Evolutionary conservation across 1,140 invertebrate genomes (phyloP).

Genomic region (Nephila pilipes): DNA sequence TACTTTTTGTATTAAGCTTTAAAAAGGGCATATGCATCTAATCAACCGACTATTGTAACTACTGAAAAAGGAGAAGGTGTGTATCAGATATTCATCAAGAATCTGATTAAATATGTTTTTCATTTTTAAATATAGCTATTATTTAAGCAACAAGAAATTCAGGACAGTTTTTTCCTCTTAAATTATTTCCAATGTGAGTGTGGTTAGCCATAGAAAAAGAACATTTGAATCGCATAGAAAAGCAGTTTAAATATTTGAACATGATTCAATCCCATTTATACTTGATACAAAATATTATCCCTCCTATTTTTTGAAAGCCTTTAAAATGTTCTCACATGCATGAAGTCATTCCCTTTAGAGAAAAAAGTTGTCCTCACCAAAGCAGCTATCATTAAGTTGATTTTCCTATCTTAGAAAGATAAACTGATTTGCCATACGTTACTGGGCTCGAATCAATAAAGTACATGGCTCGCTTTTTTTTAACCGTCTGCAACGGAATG

Average conservation of each 20-base stretch:
- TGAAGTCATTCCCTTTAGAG: neutral
- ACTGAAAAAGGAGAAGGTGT: no score
- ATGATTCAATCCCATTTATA: no score
- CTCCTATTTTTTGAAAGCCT: neutral
- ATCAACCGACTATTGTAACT: no score
- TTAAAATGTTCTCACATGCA: neutral
- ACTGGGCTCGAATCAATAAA: conserved; percentile 10
- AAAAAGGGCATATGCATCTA: no score
- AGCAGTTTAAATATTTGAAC: neutral
- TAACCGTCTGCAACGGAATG: neutral
- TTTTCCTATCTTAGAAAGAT: neutral
- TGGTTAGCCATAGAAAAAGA: no score
- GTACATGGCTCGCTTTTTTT: neutral
- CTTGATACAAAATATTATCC: neutral
- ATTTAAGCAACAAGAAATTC: no score
- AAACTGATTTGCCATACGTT: conserved; percentile 11
- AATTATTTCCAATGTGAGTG: no score
- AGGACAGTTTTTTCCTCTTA: no score
- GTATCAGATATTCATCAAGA: no score
- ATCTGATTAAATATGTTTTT: no score
- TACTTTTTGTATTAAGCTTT: no score
- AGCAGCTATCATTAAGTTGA: neutral
- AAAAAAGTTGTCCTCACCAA: neutral
- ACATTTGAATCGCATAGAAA: neutral
- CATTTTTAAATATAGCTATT: no score